These are phyloP conservation scores for Amiota mariae DNA, from an alignment of 2,888 invertebrate genomes.

Conservation along the genomic window DNA sequence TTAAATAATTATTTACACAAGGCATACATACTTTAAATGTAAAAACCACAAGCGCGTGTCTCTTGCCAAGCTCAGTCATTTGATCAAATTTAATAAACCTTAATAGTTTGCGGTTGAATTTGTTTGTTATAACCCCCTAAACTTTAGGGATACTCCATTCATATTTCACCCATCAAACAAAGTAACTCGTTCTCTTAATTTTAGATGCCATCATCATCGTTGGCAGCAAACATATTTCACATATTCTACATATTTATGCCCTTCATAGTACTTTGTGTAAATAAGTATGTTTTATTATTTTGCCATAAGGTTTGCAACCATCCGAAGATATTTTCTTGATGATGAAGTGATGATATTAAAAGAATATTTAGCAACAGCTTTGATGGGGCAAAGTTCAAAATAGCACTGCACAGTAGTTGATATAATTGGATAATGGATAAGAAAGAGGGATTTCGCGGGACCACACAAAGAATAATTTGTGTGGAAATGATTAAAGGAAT, in stretches of 20 bases:
- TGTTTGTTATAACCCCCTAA: background rate
- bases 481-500: too few relatives aligned
- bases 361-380: too few relatives aligned
- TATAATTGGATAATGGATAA: too few relatives aligned
- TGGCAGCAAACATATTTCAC: constrained; percentile 33
- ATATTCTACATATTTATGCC: constrained; percentile 17
- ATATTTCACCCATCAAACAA: too few relatives aligned
- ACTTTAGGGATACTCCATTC: too few relatives aligned
- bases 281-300: background rate
- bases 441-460: too few relatives aligned
- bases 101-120: constrained; percentile 57
- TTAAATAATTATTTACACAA: background rate
- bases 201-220: constrained; percentile 13
- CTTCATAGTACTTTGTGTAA: background rate
- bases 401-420: too few relatives aligned
- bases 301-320: background rate
- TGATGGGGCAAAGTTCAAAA: too few relatives aligned
- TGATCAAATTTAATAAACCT: constrained; percentile 62
- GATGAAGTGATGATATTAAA: too few relatives aligned
- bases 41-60: constrained; percentile 1
- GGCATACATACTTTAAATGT: background rate
- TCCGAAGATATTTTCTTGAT: too few relatives aligned
- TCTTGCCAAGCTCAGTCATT: constrained; percentile 46
- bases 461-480: too few relatives aligned
- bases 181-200: too few relatives aligned